These are phyloP conservation scores for Vireo altiloquus DNA, from an alignment of 2,113 vertebrate genomes.

Conservation along the genomic window DNA sequence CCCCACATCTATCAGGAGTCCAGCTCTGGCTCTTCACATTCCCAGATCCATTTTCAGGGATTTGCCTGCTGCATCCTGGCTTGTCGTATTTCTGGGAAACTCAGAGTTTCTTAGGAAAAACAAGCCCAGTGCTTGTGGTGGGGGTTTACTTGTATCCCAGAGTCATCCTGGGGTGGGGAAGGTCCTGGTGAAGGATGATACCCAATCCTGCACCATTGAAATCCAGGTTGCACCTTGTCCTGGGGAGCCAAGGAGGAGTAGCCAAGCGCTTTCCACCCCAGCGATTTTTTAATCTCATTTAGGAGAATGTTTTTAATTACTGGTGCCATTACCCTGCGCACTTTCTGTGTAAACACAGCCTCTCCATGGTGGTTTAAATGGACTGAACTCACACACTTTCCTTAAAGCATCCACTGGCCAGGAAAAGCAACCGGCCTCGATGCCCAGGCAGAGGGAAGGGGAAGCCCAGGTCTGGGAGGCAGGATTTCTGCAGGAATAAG, in stretches of 20 bases:
- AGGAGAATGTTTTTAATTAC: not conserved
- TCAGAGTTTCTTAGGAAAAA: not conserved
- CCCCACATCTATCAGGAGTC: not conserved
- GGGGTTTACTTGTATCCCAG: not conserved
- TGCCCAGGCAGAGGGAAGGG: not conserved
- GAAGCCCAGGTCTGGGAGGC: not conserved
- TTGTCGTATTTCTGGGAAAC: fast-evolving
- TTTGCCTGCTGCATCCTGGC: not conserved
- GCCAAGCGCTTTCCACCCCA: fast-evolving
- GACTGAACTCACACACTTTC: not conserved
- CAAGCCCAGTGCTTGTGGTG: not conserved
- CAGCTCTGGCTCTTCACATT: not conserved
- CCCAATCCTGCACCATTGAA: not conserved
- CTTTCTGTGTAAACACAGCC: not conserved
- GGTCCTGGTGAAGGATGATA: not conserved
- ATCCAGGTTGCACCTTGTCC: not conserved
- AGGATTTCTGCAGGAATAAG: not conserved
- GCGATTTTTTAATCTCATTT: not conserved
- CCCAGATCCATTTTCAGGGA: not conserved
- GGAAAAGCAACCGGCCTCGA: not conserved
- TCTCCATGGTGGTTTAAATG: not conserved
- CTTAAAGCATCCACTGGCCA: not conserved
- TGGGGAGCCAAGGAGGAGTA: not conserved
- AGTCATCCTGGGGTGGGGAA: fast-evolving
- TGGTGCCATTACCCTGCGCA: not conserved